Evolutionary conservation across 2,797 vertebrate species (phyloP), one percentile per base, ranked within the genome.

Genomic region (Bryconaethiops microstoma): DNA sequence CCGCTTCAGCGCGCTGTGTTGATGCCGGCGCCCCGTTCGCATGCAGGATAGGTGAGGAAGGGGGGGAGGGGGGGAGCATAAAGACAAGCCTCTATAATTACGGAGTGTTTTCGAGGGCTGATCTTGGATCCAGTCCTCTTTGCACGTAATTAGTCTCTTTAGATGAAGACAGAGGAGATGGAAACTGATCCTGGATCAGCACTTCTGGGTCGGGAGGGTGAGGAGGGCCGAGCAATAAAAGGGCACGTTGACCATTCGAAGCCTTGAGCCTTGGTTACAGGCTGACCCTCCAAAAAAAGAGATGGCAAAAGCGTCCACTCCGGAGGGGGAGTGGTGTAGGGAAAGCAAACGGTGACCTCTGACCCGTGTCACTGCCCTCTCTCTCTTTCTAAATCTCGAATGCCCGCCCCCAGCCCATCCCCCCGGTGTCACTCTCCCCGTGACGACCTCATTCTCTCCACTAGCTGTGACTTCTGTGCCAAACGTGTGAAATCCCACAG

Each of bases 401-500:
- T 54, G 79, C 81, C 35, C 82, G 78, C 68, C 80, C 74, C 84
- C 89, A 85, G 42, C 42, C 42, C 90, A 85, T 91, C 92, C 91
- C 89, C 25, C 29, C 35, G 1, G 62, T 40, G 35, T 73, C 70
- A 55, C 45, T 60, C 52, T 40, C 60, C 12, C 50, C 87, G 81
- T 81, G 73, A 87, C 88, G 16, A 79, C 91, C 86, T 92, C 91
- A 90, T 88, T 88, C 85, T 82, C 78, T 85, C 88, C 17, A 74
- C 87, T 82, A 79, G 40, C 45, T 92, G 93, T 80, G 91, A 94
- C 85, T 93, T 94, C 91, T 93, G 84, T 90, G 84, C 89, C 76
- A 87, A 75, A 80, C 84, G 90, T 92, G 93, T 90, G 92, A 94
- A 93, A 93, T 91, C 88, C 89, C 92, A 90, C 90, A 87, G 88